Evolutionary conservation across 2,797 vertebrate genomes (phyloP), one percentile per base, ranked within the genome.

Genomic region (Aulostomus chinensis): DNA sequence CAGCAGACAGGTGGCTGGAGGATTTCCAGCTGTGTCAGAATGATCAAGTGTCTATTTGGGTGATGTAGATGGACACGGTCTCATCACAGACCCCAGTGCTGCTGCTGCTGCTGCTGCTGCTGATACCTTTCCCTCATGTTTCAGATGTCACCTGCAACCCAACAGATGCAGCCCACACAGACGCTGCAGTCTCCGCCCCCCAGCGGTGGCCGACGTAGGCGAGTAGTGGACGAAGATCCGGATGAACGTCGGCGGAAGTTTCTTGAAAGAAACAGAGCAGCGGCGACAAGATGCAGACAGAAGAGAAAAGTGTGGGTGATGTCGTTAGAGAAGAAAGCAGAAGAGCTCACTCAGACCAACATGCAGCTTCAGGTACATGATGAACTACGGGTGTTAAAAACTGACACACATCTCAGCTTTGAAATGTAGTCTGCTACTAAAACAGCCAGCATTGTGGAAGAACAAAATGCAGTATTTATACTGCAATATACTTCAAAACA

Each of bases 301-400:
- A 99, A 99, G 91, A 96, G 97, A 90, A 99, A 99, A 94, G 96
- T 99, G 86, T 99, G 97, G 97, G 97, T 99, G 91, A 94, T 98
- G 88, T 99, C 97, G 66, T 88, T 99, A 87, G 97, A 99, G 93
- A 99, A 99, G 91, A 99, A 99, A 89, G 97, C 97, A 38, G 97
- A 99, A 79, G 97, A 99, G 90, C 96, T 99, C 88, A 99, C 96
- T 63, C 97, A 99, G 91, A 99, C 97, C 90, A 99, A 99, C 91
- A 99, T 99, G 97, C 97, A 99, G 81, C 94, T 99, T 89, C 97
- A 99, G 97, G 97, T 99, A 92, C 63, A 28, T 68, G 13, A 28
- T 40, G 4, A 33, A 31, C 4, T 10, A 9, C 4, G 16, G 16
- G 5, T 12, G 28, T n/a, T n/a, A n/a, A n/a, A n/a, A n/a, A n/a